phyloP scores from a whole-genome alignment of 1,140 invertebrate species.

The Anastatus disparis region DNA sequence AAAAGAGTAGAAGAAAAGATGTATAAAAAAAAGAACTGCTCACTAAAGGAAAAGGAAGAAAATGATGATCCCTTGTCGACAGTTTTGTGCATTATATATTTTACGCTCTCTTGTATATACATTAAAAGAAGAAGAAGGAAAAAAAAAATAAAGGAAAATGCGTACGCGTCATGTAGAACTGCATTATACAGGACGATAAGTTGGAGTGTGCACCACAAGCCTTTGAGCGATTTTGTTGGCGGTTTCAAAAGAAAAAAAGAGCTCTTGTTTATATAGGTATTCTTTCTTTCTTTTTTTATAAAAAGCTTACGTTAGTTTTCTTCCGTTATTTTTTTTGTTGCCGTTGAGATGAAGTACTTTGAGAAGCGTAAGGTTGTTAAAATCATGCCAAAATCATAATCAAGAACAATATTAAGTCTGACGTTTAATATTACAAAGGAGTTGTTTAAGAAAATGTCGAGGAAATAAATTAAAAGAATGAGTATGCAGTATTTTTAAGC shows the following conservation, averaged over 20 bases:
- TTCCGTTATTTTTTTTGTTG: no score
- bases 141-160: no score
- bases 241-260: background rate
- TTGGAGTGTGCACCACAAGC: no score
- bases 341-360: no score
- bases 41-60: background rate
- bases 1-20: no score
- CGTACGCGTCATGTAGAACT: background rate
- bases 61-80: constrained; percentile 1
- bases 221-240: constrained; percentile 38
- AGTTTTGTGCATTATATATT: constrained; percentile 10
- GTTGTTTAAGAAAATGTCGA: background rate
- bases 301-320: no score
- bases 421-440: constrained; percentile 33
- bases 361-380: constrained; percentile 9
- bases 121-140: no score
- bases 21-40: constrained; percentile 23
- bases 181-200: constrained; percentile 25
- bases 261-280: constrained; percentile 34
- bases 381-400: constrained; percentile 5
- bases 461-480: no score
- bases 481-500: no score
- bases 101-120: background rate
- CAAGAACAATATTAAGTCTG: background rate
- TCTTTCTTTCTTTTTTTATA: constrained; percentile 11